Evolutionary conservation across 2,797 vertebrate species (phyloP), one percentile per base, ranked within the genome.

Genomic region (Spondyliosoma cantharus): DNA sequence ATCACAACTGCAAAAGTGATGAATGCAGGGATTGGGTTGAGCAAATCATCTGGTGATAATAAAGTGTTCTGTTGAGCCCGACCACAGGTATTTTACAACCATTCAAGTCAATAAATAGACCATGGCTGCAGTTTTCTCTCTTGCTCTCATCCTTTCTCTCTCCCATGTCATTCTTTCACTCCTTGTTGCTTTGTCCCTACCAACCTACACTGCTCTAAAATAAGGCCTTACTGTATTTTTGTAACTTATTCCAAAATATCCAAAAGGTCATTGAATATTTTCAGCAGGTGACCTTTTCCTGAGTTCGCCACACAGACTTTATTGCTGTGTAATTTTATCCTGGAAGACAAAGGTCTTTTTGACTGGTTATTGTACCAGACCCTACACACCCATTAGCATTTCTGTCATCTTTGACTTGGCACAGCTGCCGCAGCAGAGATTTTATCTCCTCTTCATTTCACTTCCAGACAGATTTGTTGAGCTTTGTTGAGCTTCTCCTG

Each of bases 181-280:
- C 37, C 13, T 5, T 65, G 27, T 61, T 29, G 11, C 58, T 71
- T 56, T 46, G 64, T 67, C 65, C 66, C n/a, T 76, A 58, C 67
- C 76, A 78, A 64, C 71, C 52, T 53, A 29, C 71, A 9, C 45
- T n/a, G 42, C 22, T 65, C 69, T 52, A 86, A 82, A 84, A 90
- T 71, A 80, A 69, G 50, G 27, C 32, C 71, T 70, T 80, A 37
- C 75, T 77, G 53, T 76, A 60, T 59, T 91, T 91, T 80, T 86
- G 73, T 61, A 60, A 70, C 67, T 86, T 75, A n/a, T 32, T 82
- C 71, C 74, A 65, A 74, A 87, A 78, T 83, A 69, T 82, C 77
- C 67, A 65, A 91, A 94, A 94, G 91, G 92, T 87, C 90, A 87
- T 76, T 27, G 85, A 89, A 90, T 92, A 92, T 93, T 94, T 94